phyloP scores from a whole-genome alignment of 2,797 vertebrate genomes.

The Sebastolobus alascanus region DNA sequence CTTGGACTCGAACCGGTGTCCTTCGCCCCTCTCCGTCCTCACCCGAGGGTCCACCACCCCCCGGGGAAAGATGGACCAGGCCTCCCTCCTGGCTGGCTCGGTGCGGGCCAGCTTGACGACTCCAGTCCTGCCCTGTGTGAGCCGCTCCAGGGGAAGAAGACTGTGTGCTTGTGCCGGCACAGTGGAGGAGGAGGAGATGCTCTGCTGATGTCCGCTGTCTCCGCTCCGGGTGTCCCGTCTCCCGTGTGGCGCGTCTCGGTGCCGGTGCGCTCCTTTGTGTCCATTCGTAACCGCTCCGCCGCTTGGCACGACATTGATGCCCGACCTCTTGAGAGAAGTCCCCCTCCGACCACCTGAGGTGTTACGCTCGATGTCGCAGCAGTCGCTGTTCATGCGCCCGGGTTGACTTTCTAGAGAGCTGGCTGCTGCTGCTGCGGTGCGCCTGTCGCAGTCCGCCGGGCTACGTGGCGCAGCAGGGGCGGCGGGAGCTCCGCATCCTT shows the following conservation, averaged over 20 bases:
- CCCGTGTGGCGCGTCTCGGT: constrained; percentile 45
- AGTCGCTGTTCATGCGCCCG: constrained; percentile 33
- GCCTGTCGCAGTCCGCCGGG: constrained; percentile 33
- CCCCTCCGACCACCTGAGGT: constrained; percentile 42
- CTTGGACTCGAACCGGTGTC: constrained; percentile 86
- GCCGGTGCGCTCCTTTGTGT: constrained; percentile 40
- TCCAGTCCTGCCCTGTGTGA: constrained; percentile 83
- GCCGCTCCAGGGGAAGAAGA: constrained; percentile 69
- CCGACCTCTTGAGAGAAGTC: constrained; percentile 47
- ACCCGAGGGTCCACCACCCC: constrained; percentile 85
- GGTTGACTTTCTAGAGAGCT: constrained; percentile 14
- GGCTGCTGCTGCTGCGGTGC: neutral
- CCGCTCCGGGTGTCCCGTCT: constrained; percentile 47
- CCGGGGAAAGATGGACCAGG: constrained; percentile 91
- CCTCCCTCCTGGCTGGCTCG: constrained; percentile 87
- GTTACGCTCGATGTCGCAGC: constrained; percentile 37
- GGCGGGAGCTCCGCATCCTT: constrained; percentile 51
- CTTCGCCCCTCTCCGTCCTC: constrained; percentile 86
- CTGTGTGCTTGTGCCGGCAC: neutral
- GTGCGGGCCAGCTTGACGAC: constrained; percentile 84
- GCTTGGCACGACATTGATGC: constrained; percentile 24
- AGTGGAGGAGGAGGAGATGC: constrained; percentile 23
- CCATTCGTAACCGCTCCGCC: constrained; percentile 28
- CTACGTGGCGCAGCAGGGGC: constrained; percentile 74
- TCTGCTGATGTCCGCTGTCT: constrained; percentile 29